Evolutionary conservation across 1,140 invertebrate species (phyloP), one percentile per base, ranked within the genome.

Genomic region (Maconellicoccus hirsutus): DNA sequence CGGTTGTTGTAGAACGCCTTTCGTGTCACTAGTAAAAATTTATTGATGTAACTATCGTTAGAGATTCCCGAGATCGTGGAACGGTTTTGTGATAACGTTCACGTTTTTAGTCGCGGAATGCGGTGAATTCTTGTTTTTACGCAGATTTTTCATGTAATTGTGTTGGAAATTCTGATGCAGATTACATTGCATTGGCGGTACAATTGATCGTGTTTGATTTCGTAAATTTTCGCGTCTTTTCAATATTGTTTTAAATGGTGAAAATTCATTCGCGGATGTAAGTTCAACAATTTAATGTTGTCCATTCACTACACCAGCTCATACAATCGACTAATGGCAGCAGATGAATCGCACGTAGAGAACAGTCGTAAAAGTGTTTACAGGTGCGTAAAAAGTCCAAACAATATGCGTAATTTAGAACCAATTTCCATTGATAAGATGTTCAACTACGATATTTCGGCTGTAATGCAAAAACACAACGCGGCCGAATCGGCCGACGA

Each of bases 401-500:
- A 23, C 22, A 66, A 66, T 26, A 66, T 66, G 61, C 61, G 61
- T 26, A 66, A 26, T 26, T 8, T 66, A 19, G 61, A 66, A 8
- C 21, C 25, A 22, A 66, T 66, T 19, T 23, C 61, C 3, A 66
- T 66, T 22, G 61, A 66, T 26, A 66, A 66, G 8, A 66, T 66
- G 61, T 26, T 66, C 61, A 66, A 26, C 61, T 66, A 66, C 61
- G 61, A 66, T 26, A 66, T 66, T 8, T 23, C 21, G 2, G 21
- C 61, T 1, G 25, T 66, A 14, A 22, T 25, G 61, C 22, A 66
- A 4, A 26, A 66, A 25, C 42, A 52, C 6, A 16, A 6, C 42
- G 25, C 63, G 14, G 69, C 27, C 59, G 52, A 73, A 25, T 71
- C 71, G 19, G 29, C 59, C 19, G 72, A 74, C 71, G 71, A 71